Conservation (phyloP, 2,113 vertebrate genomes). For the Siniperca chuatsi region DNA sequence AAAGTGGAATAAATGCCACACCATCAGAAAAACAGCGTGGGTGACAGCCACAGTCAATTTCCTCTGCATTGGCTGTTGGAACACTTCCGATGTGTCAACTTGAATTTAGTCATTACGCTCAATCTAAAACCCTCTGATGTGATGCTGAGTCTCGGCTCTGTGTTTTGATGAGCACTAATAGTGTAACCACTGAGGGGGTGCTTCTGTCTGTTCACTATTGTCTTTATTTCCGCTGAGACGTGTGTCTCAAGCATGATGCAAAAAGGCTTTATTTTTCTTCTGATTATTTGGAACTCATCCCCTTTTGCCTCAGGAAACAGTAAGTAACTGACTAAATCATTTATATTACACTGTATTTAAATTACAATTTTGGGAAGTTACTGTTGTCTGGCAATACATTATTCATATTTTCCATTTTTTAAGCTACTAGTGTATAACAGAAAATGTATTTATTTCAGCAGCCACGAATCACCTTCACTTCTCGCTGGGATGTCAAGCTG, state of each 20-base stretch:
- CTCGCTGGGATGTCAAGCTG: slow-evolving; percentile 51
- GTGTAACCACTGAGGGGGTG: background rate
- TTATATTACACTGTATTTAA: background rate
- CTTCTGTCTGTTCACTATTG: background rate
- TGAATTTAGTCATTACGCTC: background rate
- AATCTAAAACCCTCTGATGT: background rate
- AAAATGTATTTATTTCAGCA: slow-evolving; percentile 2
- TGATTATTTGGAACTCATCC: slow-evolving; percentile 28
- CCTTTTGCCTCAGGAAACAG: slow-evolving; percentile 14
- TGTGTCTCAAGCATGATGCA: background rate
- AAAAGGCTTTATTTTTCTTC: slow-evolving; percentile 23
- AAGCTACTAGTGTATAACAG: background rate
- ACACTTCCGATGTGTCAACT: slow-evolving; percentile 48
- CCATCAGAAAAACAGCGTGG: slow-evolving; percentile 29
- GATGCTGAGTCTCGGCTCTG: background rate
- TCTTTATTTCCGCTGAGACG: background rate
- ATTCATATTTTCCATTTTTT: background rate
- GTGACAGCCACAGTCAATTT: slow-evolving; percentile 1
- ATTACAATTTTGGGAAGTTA: background rate
- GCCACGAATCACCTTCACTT: background rate
- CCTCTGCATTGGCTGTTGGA: slow-evolving; percentile 16
- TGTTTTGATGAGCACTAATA: background rate
- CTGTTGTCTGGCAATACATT: background rate
- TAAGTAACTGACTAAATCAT: slow-evolving; percentile 39
- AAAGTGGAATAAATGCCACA: background rate